phyloP scores from a whole-genome alignment of 2,888 invertebrate genomes.

The Cancer borealis region DNA sequence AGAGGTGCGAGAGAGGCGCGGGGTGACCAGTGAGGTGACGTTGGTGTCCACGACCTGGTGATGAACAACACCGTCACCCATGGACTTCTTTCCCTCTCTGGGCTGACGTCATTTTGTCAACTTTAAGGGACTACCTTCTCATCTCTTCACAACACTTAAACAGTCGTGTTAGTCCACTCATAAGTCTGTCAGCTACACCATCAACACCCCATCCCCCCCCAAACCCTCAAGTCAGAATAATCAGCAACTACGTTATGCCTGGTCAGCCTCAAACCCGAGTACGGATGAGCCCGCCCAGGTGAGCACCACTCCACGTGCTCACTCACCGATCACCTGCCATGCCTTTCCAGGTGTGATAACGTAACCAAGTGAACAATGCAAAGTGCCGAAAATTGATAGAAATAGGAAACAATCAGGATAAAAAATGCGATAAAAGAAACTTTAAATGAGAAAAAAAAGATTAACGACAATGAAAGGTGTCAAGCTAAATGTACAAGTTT shows the following conservation, averaged over 20 bases:
- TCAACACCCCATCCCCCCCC: neutral
- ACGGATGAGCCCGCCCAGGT: neutral
- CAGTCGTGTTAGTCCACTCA: neutral
- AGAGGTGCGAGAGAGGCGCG: constrained; percentile 57
- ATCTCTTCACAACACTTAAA: neutral
- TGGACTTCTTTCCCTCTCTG: neutral
- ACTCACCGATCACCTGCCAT: too few relatives aligned
- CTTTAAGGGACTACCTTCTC: neutral
- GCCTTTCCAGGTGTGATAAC: too few relatives aligned
- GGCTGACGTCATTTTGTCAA: neutral
- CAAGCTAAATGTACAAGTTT: too few relatives aligned
- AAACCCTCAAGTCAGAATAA: neutral
- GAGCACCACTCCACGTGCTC: too few relatives aligned
- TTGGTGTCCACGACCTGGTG: constrained; percentile 72
- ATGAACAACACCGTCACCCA: neutral
- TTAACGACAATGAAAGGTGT: too few relatives aligned
- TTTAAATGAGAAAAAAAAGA: too few relatives aligned
- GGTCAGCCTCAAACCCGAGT: neutral
- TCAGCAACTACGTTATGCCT: neutral
- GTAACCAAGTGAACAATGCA: too few relatives aligned
- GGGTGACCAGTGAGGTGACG: constrained; percentile 73
- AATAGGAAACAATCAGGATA: too few relatives aligned
- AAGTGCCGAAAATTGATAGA: too few relatives aligned
- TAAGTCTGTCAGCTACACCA: neutral
- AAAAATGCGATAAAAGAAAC: too few relatives aligned